phyloP scores from a whole-genome alignment of 2,113 vertebrate species.

The Dipodomys stephensi region DNA sequence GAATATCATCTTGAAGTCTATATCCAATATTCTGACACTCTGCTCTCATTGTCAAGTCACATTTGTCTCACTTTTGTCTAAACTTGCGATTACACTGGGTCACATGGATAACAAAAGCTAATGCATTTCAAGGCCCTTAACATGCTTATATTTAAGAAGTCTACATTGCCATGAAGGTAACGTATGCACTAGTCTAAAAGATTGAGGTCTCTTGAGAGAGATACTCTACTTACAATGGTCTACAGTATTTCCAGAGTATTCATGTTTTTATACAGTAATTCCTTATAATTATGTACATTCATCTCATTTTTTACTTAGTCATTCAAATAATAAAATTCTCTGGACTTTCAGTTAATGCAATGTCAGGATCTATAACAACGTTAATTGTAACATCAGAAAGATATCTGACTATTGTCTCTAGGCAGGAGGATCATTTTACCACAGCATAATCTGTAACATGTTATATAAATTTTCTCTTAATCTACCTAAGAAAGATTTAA shows the following conservation, averaged over 20 bases:
- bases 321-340: not conserved
- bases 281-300: not conserved
- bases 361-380: not conserved
- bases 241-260: not conserved
- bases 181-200: not conserved
- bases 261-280: not conserved
- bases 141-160: not conserved
- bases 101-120: not conserved
- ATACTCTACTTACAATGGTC: not conserved
- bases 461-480: not conserved
- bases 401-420: not conserved
- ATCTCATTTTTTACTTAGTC: not conserved
- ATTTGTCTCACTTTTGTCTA: not conserved
- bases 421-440: not conserved
- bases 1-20: not conserved
- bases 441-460: not conserved
- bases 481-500: not conserved
- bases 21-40: not conserved
- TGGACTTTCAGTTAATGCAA: not conserved
- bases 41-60: not conserved
- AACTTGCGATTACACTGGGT: not conserved
- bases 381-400: constrained; percentile 44
- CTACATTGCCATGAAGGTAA: not conserved
- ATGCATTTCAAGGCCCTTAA: not conserved
- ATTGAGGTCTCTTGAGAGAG: not conserved